Base-by-base conservation (phyloP, 2,113 vertebrate species). In the Strix uralensis region DNA sequence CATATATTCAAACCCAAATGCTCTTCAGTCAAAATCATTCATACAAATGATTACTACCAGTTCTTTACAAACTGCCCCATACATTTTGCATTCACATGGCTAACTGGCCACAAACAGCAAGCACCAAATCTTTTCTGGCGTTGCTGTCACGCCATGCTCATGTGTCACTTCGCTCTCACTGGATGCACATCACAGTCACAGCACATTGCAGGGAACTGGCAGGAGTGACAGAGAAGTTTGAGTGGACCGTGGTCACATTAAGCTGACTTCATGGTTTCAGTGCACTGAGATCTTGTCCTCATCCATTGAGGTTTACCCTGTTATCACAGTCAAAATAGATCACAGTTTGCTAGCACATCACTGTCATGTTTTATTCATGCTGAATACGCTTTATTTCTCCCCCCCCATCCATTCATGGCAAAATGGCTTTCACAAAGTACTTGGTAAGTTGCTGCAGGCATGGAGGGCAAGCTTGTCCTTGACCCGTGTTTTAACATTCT, bases 361-460 rank as follows among this genome's bases (percentile, higher is more conserved):
- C 92, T 97, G 97, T 96, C 96, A 87, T 71, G 92, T 95, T 97
- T 97, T 94, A 96, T 97, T 96, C 95, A 69, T 90, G 94, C 95
- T 95, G 94, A 93, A 89, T 67, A 58, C 67, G 91, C 78, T 96
- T 59, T 74, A 40, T 92, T 87, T 29, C 57, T 9, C 3, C 9
- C n/a, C 16, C 32, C 17, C 32, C 57, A 34, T 44, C 91, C 96
- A 93, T 92, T 96, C 91, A 94, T 88, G 75, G 94, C 87, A 95
- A 94, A 88, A 65, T 4, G 32, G 83, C 69, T 97, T 88, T 95
- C 89, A 91, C 75, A 65, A 91, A 90, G 82, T 70, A 40, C 66
- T 94, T 26, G 79, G 84, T 46, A 90, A 92, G 84, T 57, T 49
- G 96, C 94, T 96, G 94, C 73, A 90, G 96, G 95, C 96, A 30